phyloP scores from a whole-genome alignment of 2,888 invertebrate genomes.

The Nyleta sp. region DNA sequence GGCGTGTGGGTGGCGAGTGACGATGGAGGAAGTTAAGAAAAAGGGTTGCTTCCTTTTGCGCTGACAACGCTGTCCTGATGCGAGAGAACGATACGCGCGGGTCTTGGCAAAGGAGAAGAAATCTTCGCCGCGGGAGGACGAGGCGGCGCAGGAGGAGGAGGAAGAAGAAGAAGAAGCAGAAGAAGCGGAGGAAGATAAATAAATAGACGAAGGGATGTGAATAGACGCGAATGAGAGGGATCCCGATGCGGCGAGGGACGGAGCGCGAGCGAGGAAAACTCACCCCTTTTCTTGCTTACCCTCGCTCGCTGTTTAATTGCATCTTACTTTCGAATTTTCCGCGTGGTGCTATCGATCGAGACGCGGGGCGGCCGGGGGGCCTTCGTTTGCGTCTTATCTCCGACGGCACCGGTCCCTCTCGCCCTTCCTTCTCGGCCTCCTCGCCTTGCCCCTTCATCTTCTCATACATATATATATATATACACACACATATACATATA shows the following conservation, averaged over 20 bases:
- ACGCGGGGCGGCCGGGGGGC: conserved; percentile 76
- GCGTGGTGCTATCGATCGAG: conserved; percentile 83
- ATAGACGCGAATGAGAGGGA: conserved; percentile 61
- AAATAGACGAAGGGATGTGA: conserved; percentile 62
- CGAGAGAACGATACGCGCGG: conserved; percentile 56
- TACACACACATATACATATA: conserved; percentile 18
- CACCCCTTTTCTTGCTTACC: conserved; percentile 83
- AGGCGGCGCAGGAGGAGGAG: conserved; percentile 59
- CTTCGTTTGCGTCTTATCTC: conserved; percentile 83
- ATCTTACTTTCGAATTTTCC: conserved; percentile 83
- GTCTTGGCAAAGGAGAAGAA: conserved; percentile 66
- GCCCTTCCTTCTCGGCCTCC: conserved; percentile 64
- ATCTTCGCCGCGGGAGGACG: conserved; percentile 39
- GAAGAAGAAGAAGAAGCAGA: conserved; percentile 63
- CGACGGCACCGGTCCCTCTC: conserved; percentile 76
- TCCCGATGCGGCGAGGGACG: conserved; percentile 67
- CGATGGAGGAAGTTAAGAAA: conserved; percentile 78
- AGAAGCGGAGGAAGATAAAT: conserved; percentile 62
- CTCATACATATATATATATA: conserved; percentile 42
- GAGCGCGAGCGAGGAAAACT: conserved; percentile 77
- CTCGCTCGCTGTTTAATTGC: conserved; percentile 82
- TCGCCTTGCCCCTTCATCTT: conserved; percentile 63
- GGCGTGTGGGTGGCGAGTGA: conserved; percentile 66
- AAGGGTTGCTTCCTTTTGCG: conserved; percentile 81
- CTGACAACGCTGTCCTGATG: conserved; percentile 72